A percentile compares a stretch with the other conserved stretches of the same genome.
Evolutionary conservation across 2,888 invertebrate species (phyloP).

Genomic region (Leptinotarsa juncta): DNA sequence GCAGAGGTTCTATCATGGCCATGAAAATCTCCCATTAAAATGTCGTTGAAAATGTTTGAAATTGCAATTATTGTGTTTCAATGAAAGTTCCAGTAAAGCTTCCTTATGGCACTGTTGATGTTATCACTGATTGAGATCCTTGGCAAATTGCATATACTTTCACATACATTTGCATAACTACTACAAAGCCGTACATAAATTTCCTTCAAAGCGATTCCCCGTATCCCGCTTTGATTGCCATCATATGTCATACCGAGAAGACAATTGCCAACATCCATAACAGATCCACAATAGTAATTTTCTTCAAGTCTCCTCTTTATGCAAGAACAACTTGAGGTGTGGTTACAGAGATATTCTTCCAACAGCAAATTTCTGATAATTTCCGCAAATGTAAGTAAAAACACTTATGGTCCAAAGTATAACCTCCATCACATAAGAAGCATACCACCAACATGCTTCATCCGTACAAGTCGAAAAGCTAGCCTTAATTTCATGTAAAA

Average conservation of each 20-base stretch:
- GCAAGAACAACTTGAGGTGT: constrained; percentile 47
- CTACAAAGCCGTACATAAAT: neutral
- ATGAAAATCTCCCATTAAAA: too few relatives aligned
- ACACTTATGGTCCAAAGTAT: constrained; percentile 45
- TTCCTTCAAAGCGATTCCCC: neutral
- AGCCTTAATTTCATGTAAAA: constrained; percentile 55
- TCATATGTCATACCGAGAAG: constrained; percentile 28
- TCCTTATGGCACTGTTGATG: too few relatives aligned
- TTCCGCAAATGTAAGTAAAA: constrained; percentile 47
- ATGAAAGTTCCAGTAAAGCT: too few relatives aligned
- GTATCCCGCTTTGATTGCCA: neutral
- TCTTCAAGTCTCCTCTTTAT: constrained; percentile 21
- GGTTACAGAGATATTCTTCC: constrained; percentile 43
- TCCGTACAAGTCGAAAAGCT: constrained; percentile 50
- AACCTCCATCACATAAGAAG: constrained; percentile 52
- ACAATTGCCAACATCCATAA: constrained; percentile 25
- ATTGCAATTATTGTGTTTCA: too few relatives aligned
- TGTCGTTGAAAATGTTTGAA: too few relatives aligned
- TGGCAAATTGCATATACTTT: too few relatives aligned
- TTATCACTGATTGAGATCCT: too few relatives aligned
- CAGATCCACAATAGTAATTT: constrained; percentile 17
- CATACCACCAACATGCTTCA: constrained; percentile 48
- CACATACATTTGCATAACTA: neutral
- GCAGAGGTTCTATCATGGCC: too few relatives aligned
- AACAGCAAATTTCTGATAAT: constrained; percentile 47